These are phyloP conservation scores for Augochlorella aurata DNA, from an alignment of 2,888 invertebrate genomes.

Conservation along the genomic window DNA sequence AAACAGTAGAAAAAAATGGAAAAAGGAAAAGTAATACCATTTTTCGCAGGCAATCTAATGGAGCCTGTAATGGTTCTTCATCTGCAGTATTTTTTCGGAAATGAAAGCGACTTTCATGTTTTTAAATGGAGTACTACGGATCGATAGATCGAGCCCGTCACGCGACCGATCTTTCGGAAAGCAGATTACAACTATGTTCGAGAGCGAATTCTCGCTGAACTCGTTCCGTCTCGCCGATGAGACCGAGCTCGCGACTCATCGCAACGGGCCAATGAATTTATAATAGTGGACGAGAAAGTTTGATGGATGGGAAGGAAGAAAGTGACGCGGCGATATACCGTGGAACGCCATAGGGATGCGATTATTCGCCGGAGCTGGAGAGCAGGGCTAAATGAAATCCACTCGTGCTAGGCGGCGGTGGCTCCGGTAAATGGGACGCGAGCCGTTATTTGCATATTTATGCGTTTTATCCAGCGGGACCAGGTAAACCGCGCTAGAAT, in stretches of 20 bases:
- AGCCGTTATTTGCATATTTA: conserved; percentile 69
- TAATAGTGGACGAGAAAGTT: conserved; percentile 27
- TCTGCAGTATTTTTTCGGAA: no score
- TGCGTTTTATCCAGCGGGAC: conserved; percentile 59
- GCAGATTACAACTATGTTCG: background rate
- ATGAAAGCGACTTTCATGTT: no score
- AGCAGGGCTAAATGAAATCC: conserved; percentile 48
- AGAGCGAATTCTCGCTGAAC: background rate
- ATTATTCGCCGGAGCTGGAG: conserved; percentile 16
- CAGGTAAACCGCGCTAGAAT: conserved; percentile 25
- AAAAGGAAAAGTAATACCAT: no score
- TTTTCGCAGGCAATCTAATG: no score
- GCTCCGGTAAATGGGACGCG: conserved; percentile 53
- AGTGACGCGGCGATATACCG: conserved; percentile 2
- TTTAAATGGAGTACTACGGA: background rate
- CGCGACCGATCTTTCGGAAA: background rate
- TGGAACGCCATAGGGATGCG: conserved; percentile 5
- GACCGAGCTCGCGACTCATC: background rate
- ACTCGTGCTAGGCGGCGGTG: conserved; percentile 14
- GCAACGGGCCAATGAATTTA: conserved; percentile 35
- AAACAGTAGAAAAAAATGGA: no score
- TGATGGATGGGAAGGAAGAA: conserved; percentile 31
- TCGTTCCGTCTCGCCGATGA: background rate
- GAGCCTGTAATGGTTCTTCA: no score
- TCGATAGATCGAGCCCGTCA: background rate